Base-by-base conservation (phyloP, 2,888 invertebrate species). In the Uropetala carovei region DNA sequence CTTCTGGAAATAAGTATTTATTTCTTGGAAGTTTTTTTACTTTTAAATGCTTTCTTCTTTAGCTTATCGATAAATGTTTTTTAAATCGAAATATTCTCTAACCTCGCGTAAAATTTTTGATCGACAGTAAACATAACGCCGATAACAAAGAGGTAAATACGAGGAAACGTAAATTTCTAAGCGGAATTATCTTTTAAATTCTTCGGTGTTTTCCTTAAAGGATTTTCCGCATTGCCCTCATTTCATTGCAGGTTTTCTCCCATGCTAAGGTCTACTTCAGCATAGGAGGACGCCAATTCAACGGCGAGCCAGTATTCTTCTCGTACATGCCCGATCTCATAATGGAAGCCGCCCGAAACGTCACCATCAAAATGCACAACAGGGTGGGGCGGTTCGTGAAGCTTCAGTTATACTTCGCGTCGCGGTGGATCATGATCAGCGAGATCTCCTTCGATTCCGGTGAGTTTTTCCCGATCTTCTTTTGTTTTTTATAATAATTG, bases 381-480 rank as follows among this genome's bases (percentile, higher is more conserved):
- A 96, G 97, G 92, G 96, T 98, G 92, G 98, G 97, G 92, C 96
- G 96, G 93, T 98, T 96, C 95, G 95, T 98, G 93, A 97, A 97
- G 95, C 95, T 97, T 94, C 97, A 97, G 94, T 96, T 98, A 92
- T 97, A 97, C 95, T 98, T 98, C 95, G 97, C 97, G 92, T 96
- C 97, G 83, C 96, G 97, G 94, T 98, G 98, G 98, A 97, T 98
- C 94, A 96, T 98, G 96, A 96, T 98, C 94, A 98, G 98, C 95
- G 98, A 98, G 95, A 96, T 98, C 93, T 96, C 97, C 94, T 98
- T 98, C 95, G 96, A 97, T 94, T 98, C 98, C 94, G 97, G 98
- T 98, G 95, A 95, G 95, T 64, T 11, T 5, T 43, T 43, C 5
- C 43, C 43, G 43, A 43, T 3, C 43, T 1, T 43, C 43, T 43